Conservation (phyloP, 2,888 invertebrate genomes). For the Eucera pruinosa region DNA sequence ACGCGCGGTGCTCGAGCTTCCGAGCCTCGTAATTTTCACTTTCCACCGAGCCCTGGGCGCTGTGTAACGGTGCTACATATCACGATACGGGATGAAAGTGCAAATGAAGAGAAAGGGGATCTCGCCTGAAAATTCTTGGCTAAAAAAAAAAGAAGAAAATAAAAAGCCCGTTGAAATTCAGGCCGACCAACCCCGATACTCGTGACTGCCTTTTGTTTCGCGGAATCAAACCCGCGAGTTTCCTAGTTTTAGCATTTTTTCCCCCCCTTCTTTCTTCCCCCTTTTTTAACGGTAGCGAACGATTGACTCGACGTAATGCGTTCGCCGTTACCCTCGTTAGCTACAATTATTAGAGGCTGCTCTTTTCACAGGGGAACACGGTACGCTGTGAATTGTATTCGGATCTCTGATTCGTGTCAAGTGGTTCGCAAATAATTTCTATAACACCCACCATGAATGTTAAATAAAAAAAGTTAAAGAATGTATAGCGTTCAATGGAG, state of each 20-base stretch:
- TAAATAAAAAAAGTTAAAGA: background rate
- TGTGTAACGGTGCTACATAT: constrained; percentile 3
- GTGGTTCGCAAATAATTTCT: constrained; percentile 18
- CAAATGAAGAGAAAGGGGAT: constrained; percentile 48
- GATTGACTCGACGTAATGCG: background rate
- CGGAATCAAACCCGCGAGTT: background rate
- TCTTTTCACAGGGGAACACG: background rate
- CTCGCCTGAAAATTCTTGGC: constrained; percentile 31
- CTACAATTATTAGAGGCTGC: background rate
- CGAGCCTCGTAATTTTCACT: constrained; percentile 53
- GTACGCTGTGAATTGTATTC: background rate
- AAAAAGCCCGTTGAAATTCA: constrained; percentile 23
- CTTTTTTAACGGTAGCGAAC: background rate
- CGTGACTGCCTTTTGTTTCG: background rate
- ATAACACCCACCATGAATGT: background rate
- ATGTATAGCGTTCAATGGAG: background rate
- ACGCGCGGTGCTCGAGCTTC: background rate
- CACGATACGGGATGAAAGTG: constrained; percentile 29
- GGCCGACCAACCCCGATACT: background rate
- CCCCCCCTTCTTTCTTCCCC: background rate
- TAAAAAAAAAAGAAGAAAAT: too few relatives aligned
- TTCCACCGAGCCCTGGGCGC: constrained; percentile 9
- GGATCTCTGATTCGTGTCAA: constrained; percentile 11
- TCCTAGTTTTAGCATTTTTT: background rate
- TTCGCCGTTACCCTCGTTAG: background rate